Evolutionary conservation across 92 coral and sea anemone species (phyloP).

Genomic region (Plumapathes pennacea): DNA sequence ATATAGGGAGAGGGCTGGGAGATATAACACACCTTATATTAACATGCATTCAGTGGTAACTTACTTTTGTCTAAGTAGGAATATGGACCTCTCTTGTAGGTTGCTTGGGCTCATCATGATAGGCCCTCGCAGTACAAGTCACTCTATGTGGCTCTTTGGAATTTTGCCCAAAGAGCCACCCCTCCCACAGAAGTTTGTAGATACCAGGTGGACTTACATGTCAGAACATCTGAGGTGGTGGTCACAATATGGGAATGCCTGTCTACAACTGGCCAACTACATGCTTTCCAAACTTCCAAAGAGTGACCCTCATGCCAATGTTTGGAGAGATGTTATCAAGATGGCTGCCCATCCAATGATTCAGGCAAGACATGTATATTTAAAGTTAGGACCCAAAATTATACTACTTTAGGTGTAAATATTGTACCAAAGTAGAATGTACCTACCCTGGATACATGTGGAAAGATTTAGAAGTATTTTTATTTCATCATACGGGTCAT

Average conservation of each 20-base stretch:
- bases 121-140: constrained; percentile 32
- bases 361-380: no score
- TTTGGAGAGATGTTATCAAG: constrained; percentile 18
- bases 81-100: no score
- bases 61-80: no score
- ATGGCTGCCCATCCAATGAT: constrained; percentile 18
- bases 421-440: no score
- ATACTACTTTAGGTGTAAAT: no score
- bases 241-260: constrained; percentile 17
- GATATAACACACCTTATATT: no score
- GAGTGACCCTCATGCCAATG: constrained; percentile 10
- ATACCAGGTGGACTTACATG: constrained; percentile 35
- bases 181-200: constrained; percentile 32
- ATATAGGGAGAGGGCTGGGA: no score
- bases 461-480: no score
- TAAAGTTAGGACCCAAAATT: no score
- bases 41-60: no score
- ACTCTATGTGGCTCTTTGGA: constrained; percentile 9
- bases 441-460: no score
- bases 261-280: constrained; percentile 12
- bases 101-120: constrained; percentile 9
- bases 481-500: no score
- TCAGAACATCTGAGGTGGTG: constrained; percentile 16
- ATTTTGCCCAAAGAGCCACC: constrained; percentile 27
- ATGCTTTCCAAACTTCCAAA: constrained; percentile 14